phyloP scores from a whole-genome alignment of 2,888 invertebrate genomes.

The Limenitis arthemis region DNA sequence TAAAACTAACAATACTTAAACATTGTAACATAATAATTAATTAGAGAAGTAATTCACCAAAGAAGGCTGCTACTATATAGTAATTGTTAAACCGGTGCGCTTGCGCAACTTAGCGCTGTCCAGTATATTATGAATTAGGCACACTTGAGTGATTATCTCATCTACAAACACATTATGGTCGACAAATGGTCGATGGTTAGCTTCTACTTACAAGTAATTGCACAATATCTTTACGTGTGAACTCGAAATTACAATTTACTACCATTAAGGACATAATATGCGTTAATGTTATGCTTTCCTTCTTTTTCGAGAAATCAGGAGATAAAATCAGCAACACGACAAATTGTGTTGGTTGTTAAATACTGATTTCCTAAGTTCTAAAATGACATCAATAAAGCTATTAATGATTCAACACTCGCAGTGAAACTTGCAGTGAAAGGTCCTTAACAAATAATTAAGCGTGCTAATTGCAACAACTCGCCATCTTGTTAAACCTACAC shows the following conservation, averaged over 20 bases:
- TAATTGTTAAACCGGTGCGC: slow-evolving; percentile 2
- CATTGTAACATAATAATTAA: not conserved
- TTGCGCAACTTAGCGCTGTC: slow-evolving; percentile 8
- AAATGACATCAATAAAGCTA: no score
- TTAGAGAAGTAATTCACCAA: not conserved
- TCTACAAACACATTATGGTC: not conserved
- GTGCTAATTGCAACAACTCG: not conserved
- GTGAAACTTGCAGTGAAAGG: not conserved
- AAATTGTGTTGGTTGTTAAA: no score
- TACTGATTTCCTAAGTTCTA: no score
- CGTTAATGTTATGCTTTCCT: no score
- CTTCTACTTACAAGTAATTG: not conserved
- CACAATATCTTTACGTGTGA: no score
- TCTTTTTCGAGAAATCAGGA: no score
- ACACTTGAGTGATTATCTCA: slow-evolving; percentile 15
- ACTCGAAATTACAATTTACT: no score
- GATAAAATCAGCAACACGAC: no score
- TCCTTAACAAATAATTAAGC: not conserved
- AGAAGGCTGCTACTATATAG: not conserved
- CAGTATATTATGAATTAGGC: slow-evolving; percentile 17
- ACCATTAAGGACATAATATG: no score
- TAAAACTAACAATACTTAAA: no score
- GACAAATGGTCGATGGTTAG: not conserved
- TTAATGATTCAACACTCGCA: not conserved
- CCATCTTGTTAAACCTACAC: not conserved